Evolutionary conservation across 2,113 vertebrate species (phyloP), one percentile per base, ranked within the genome.

Genomic region (Malurus alboscapulatus): DNA sequence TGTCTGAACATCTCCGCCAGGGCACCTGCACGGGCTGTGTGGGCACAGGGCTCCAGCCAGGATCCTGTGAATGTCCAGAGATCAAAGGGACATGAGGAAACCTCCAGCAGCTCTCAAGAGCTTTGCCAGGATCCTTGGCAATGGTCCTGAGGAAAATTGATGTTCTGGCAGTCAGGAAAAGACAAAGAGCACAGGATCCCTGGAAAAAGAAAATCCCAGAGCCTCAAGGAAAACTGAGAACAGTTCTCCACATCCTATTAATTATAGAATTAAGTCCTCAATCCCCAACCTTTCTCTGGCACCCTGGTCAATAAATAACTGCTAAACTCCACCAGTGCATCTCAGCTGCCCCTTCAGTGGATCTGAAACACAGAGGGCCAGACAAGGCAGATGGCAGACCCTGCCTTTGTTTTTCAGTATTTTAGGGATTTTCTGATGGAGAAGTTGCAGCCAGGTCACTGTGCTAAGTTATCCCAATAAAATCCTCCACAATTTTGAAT

Each of bases 21-120:
- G 24, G 87, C 57, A 14, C 76, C 94, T 48, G 68, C 84, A 50
- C 74, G 92, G 32, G 93, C 96, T 87, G 84, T 80, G 16, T 89
- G 78, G 79, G 90, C 82, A 36, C 94, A 95, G 63, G 71, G 94
- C 77, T 96, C 92, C 57, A 96, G 75, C 4, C 94, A 97, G 25
- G 83, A 71, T 97, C 96, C 48, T 22, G 42, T 9, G 61, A 83
- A 62, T 94, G 44, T n/a, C 63, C 68, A 67, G 67, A 38, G 38
- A 3, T 3, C 2, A 2, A 34, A 84, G 50, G 4, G 30, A 61
- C 15, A 21, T 0, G 0, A 67, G 20, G 17, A 79, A 79, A 83
- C 25, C 17, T 24, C 42, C 30, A 55, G 14, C 13, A 54, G 45
- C 25, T 57, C 25, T 63, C 22, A 42, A 32, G 18, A 45, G 20